phyloP scores from a whole-genome alignment of 2,113 vertebrate genomes.

The Brachyhypopomus gauderio region DNA sequence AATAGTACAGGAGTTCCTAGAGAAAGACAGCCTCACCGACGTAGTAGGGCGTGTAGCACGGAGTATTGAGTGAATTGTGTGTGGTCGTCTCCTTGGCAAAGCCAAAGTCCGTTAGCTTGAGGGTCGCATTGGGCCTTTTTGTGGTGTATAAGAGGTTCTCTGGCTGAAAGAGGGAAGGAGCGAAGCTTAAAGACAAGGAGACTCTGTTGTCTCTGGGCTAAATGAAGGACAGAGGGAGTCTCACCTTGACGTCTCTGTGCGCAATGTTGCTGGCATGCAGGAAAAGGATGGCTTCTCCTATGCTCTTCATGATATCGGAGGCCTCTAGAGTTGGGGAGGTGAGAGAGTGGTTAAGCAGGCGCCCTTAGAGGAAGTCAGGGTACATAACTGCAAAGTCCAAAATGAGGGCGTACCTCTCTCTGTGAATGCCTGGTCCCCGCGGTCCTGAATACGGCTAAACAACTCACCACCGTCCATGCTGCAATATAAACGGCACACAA shows the following conservation, averaged over 20 bases:
- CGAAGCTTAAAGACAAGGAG: neutral
- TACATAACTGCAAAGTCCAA: neutral
- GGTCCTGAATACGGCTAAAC: conserved; percentile 94
- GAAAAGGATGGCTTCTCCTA: conserved; percentile 93
- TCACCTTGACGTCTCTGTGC: conserved; percentile 96
- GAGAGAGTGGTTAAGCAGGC: neutral
- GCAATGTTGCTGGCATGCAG: conserved; percentile 95
- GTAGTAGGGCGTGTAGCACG: conserved; percentile 97
- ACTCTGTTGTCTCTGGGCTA: neutral
- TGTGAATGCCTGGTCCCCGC: conserved; percentile 98
- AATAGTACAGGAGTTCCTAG: neutral
- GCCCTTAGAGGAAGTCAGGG: neutral
- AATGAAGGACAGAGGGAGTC: neutral
- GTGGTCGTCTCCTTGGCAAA: conserved; percentile 98
- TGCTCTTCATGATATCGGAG: conserved; percentile 97
- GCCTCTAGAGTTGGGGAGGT: conserved; percentile 77
- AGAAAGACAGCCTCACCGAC: conserved; percentile 82
- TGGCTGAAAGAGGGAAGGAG: conserved; percentile 73
- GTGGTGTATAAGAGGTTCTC: conserved; percentile 95
- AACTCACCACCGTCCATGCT: conserved; percentile 97
- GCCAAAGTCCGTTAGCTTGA: conserved; percentile 98
- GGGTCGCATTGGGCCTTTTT: conserved; percentile 84
- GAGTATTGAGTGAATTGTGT: conserved; percentile 94
- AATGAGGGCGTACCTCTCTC: conserved; percentile 81
- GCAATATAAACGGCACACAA: conserved; percentile 47